phyloP scores from a whole-genome alignment of 1,140 invertebrate genomes.

The Cotesia vestalis region DNA sequence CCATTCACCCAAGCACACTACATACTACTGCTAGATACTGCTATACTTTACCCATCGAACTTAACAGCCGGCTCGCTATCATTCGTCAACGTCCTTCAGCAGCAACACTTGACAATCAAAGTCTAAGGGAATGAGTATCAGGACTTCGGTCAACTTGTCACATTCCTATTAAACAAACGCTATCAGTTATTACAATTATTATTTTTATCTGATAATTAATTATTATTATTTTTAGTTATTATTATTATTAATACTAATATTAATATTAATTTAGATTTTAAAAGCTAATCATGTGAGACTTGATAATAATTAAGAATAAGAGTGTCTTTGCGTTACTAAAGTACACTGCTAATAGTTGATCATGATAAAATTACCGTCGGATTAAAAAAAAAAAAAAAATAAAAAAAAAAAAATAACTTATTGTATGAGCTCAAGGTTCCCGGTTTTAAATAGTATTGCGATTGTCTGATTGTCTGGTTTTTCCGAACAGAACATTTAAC shows the following conservation, averaged over 20 bases:
- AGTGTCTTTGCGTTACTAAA: too few relatives aligned
- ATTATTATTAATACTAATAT: slow-evolving; percentile 6
- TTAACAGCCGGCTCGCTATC: slow-evolving; percentile 22
- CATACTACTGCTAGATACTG: neutral
- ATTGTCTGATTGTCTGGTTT: too few relatives aligned
- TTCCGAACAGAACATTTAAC: too few relatives aligned
- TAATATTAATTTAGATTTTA: neutral
- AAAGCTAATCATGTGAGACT: too few relatives aligned
- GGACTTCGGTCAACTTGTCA: slow-evolving; percentile 24
- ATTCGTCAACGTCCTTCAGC: slow-evolving; percentile 22
- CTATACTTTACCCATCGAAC: slow-evolving; percentile 19
- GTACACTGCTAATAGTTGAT: neutral
- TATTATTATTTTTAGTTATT: neutral
- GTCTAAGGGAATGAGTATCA: neutral
- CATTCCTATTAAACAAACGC: slow-evolving; percentile 28
- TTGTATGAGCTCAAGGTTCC: neutral
- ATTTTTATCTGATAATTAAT: slow-evolving; percentile 15
- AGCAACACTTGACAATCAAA: slow-evolving; percentile 6
- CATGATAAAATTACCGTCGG: neutral
- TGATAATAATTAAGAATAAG: too few relatives aligned
- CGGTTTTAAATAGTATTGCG: too few relatives aligned
- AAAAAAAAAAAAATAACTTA: neutral
- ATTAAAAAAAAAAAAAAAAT: neutral
- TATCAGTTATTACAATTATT: neutral
- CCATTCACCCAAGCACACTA: neutral